Evolutionary conservation across 2,113 vertebrate genomes (phyloP).

Genomic region (Calyptommatus sinebrachiatus): DNA sequence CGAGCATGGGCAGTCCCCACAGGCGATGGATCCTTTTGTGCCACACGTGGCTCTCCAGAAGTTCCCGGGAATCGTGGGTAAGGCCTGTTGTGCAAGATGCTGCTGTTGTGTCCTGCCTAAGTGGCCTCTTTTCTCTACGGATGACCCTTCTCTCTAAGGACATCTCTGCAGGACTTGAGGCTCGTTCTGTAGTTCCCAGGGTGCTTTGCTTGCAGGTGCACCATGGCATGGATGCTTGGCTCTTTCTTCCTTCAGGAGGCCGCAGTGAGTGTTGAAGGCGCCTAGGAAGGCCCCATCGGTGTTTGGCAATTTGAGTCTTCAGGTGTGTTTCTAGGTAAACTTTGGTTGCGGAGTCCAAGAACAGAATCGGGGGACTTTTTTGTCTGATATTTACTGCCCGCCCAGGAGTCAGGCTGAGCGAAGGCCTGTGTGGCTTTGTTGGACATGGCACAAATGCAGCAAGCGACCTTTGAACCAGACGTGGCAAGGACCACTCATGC

Average conservation of each 20-base stretch:
- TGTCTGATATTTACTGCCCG: background rate
- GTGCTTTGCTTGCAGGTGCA: background rate
- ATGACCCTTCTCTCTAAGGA: background rate
- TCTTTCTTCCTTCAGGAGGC: too few relatives aligned
- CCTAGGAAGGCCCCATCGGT: background rate
- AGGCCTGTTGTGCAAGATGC: background rate
- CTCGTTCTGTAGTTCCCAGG: background rate
- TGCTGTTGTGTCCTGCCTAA: background rate
- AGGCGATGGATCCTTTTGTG: background rate
- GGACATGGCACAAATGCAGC: background rate
- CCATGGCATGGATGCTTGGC: background rate
- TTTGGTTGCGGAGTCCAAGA: background rate
- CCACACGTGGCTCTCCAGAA: background rate
- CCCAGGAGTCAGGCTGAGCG: too few relatives aligned
- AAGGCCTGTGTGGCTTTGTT: background rate
- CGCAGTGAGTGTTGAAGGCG: background rate
- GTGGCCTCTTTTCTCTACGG: background rate
- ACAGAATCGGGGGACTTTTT: background rate
- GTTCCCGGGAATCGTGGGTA: background rate
- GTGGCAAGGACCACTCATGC: constrained; percentile 2
- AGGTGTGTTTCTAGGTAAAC: background rate
- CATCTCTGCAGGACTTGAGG: too few relatives aligned
- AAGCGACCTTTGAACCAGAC: background rate
- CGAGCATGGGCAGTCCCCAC: background rate
- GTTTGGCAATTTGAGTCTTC: background rate